These are phyloP conservation scores for Aldrovandia affinis DNA, from an alignment of 2,797 vertebrate genomes.

Conservation along the genomic window DNA sequence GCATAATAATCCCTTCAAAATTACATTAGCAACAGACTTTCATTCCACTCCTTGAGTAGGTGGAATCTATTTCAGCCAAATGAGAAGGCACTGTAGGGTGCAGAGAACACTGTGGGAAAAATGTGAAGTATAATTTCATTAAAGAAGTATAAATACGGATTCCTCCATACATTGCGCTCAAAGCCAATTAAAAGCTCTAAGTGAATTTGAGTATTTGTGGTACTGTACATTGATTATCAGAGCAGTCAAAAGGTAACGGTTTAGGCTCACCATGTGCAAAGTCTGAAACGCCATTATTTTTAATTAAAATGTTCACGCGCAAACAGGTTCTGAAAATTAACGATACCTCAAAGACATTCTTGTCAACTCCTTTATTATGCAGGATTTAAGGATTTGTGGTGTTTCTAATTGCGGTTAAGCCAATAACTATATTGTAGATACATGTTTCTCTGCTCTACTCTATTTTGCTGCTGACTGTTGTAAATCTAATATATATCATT, in stretches of 20 bases:
- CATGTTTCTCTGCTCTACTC: background rate
- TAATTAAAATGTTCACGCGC: background rate
- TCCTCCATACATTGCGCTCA: constrained; percentile 59
- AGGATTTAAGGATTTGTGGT: constrained; percentile 3
- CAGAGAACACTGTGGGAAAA: constrained; percentile 74
- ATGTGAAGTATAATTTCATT: constrained; percentile 80
- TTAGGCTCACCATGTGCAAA: background rate
- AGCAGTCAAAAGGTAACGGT: constrained; percentile 44
- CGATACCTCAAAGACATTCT: background rate
- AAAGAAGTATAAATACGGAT: constrained; percentile 74
- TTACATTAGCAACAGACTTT: constrained; percentile 71
- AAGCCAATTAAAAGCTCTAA: constrained; percentile 72
- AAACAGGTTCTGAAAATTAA: background rate
- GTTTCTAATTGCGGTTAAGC: constrained; percentile 25
- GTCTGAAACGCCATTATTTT: background rate
- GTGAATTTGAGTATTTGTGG: constrained; percentile 55
- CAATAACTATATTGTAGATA: constrained; percentile 34
- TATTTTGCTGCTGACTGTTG: constrained; percentile 8
- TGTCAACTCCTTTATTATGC: background rate
- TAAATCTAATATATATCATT: background rate
- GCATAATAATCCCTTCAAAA: constrained; percentile 81
- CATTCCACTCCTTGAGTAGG: constrained; percentile 78
- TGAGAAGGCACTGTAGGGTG: constrained; percentile 77
- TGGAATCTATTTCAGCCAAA: constrained; percentile 77
- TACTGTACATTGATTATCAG: constrained; percentile 58